A percentile compares a stretch with the other conserved stretches of the same genome.
Conservation (phyloP, 2,797 vertebrate species). For the Gallinago stenura region DNA sequence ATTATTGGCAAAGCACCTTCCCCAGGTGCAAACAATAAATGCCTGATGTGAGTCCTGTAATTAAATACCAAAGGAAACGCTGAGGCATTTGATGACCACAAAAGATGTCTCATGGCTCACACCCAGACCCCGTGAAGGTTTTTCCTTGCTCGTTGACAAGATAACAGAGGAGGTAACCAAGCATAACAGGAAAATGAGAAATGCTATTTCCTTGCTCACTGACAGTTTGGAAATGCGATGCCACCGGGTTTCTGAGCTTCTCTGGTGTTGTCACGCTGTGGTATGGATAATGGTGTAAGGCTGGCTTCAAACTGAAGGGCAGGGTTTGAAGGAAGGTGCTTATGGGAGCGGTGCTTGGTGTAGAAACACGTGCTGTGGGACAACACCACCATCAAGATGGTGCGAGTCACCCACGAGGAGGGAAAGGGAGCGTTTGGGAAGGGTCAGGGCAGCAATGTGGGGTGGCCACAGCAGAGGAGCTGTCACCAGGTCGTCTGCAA, state of each 20-base stretch:
- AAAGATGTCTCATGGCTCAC: slow-evolving; percentile 32
- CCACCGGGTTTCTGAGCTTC: neutral
- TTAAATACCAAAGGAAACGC: slow-evolving; percentile 35
- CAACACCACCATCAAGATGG: neutral
- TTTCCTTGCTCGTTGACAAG: slow-evolving; percentile 41
- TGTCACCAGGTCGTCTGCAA: neutral
- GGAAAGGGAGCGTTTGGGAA: neutral
- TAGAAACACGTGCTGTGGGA: neutral
- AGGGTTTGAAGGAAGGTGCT: neutral
- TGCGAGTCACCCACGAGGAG: fast-evolving
- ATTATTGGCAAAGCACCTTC: neutral
- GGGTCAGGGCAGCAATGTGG: neutral
- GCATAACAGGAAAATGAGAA: slow-evolving; percentile 34
- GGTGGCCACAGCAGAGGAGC: neutral
- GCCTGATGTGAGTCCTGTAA: slow-evolving; percentile 17
- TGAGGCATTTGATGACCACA: slow-evolving; percentile 14
- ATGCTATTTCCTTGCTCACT: neutral
- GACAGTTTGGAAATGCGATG: neutral
- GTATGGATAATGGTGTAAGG: neutral
- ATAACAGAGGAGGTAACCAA: slow-evolving; percentile 30
- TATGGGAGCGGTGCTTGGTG: neutral
- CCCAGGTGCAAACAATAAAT: slow-evolving; percentile 23
- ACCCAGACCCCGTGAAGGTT: neutral
- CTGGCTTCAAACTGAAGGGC: neutral
- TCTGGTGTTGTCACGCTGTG: neutral